These are phyloP conservation scores for Stenolophus ochropezus DNA, from an alignment of 2,888 invertebrate species.

Conservation along the genomic window DNA sequence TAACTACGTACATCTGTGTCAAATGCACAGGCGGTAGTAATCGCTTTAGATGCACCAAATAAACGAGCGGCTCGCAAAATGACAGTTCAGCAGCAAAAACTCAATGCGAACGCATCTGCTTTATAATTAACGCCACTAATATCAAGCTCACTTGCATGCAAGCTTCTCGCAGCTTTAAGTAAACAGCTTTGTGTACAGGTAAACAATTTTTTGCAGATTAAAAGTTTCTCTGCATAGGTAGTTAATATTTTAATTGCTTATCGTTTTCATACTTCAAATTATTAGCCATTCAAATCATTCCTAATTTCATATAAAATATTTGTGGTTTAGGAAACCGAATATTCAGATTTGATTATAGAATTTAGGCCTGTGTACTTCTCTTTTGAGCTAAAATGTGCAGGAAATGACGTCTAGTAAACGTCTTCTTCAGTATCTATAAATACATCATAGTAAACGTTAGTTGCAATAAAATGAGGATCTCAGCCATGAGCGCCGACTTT, in stretches of 20 bases:
- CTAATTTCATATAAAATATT: too few species aligned
- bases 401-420: too few species aligned
- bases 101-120: conserved; percentile 23
- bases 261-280: neutral
- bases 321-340: too few species aligned
- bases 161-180: neutral
- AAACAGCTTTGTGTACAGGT: neutral
- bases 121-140: conserved; percentile 24
- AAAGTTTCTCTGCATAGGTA: neutral
- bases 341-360: too few species aligned
- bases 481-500: too few species aligned
- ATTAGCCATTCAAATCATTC: neutral
- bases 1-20: neutral
- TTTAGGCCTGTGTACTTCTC: too few species aligned
- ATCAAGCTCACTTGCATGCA: neutral
- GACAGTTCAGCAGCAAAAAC: neutral
- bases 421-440: too few species aligned
- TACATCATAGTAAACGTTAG: too few species aligned
- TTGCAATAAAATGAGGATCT: too few species aligned
- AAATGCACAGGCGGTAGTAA: neutral
- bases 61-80: neutral
- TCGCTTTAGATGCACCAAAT: neutral
- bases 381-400: too few species aligned
- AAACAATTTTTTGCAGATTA: neutral
- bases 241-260: neutral